Percentiles rank a stretch among this genome's conserved stretches.
Conservation (phyloP, 2,797 vertebrate genomes). For the Heterohyrax brucei region DNA sequence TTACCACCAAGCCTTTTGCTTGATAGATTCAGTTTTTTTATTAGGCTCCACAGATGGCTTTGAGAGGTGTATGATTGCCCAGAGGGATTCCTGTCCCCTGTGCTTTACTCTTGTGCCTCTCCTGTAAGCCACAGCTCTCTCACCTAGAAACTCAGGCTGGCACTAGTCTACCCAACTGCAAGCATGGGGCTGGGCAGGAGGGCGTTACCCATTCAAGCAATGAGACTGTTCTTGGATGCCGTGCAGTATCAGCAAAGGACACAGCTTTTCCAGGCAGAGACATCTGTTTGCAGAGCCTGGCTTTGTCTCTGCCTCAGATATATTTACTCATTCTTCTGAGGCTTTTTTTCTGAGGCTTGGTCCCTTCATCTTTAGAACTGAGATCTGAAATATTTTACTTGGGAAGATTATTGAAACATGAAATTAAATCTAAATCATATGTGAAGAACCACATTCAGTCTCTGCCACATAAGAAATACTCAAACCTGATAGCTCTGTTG, state of each 20-base stretch:
- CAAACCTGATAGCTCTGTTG: neutral
- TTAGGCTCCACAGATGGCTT: neutral
- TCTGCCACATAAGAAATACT: neutral
- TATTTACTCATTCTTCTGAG: neutral
- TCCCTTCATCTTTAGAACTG: conserved; percentile 42
- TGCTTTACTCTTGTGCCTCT: neutral
- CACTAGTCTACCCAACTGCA: neutral
- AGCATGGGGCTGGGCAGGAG: neutral
- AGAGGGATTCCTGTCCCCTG: neutral
- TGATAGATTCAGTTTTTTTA: neutral
- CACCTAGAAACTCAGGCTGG: neutral
- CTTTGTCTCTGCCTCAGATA: neutral
- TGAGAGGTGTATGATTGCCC: neutral
- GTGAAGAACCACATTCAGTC: neutral
- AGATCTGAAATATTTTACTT: conserved; percentile 19
- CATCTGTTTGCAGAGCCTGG: conserved; percentile 9
- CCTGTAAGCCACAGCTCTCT: neutral
- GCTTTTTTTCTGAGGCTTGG: neutral
- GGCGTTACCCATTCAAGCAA: neutral
- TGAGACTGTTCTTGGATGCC: neutral
- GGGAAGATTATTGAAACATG: neutral
- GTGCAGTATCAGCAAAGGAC: neutral
- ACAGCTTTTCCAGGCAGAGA: neutral
- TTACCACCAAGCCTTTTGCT: too few species aligned
- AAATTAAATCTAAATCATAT: neutral